A percentile compares a stretch with the other conserved stretches of the same genome.
Conservation (phyloP, 2,113 vertebrate species). For the Proterorhinus semilunaris region DNA sequence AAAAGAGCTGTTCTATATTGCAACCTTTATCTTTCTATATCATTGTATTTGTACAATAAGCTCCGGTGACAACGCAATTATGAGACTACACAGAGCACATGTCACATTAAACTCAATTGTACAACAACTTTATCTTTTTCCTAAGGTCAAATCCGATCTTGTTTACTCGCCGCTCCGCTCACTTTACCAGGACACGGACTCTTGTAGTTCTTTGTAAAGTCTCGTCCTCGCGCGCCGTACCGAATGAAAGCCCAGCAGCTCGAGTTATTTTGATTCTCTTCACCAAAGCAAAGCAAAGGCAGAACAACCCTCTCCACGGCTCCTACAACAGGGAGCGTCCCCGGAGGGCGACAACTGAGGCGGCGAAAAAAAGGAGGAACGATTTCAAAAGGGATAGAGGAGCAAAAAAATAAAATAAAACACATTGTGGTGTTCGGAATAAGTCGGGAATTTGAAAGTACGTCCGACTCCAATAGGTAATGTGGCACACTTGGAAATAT, state of each 20-base stretch:
- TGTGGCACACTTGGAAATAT: constrained; percentile 37
- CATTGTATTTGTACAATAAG: not conserved
- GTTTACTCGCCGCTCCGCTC: constrained; percentile 28
- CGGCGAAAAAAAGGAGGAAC: constrained; percentile 67
- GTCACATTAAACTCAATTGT: constrained; percentile 33
- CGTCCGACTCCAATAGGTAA: constrained; percentile 61
- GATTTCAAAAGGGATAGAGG: constrained; percentile 44
- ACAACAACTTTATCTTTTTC: constrained; percentile 6
- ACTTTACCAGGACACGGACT: constrained; percentile 41
- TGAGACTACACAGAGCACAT: not conserved
- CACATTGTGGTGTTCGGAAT: constrained; percentile 39
- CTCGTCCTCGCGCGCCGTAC: constrained; percentile 43
- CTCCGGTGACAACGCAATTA: not conserved
- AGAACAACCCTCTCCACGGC: constrained; percentile 52
- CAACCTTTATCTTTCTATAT: not conserved
- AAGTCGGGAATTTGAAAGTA: constrained; percentile 60
- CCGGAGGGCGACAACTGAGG: constrained; percentile 62
- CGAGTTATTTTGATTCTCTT: constrained; percentile 65
- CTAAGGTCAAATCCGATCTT: constrained; percentile 29
- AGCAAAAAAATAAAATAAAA: not conserved
- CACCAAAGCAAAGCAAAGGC: constrained; percentile 56
- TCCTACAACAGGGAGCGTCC: constrained; percentile 54
- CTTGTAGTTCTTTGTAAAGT: constrained; percentile 42
- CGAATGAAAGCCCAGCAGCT: constrained; percentile 50
- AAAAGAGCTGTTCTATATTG: not conserved